Percentiles rank a stretch among this genome's conserved stretches.
Conservation (phyloP, 2,113 vertebrate species). For the Heterotilapia buettikoferi region DNA sequence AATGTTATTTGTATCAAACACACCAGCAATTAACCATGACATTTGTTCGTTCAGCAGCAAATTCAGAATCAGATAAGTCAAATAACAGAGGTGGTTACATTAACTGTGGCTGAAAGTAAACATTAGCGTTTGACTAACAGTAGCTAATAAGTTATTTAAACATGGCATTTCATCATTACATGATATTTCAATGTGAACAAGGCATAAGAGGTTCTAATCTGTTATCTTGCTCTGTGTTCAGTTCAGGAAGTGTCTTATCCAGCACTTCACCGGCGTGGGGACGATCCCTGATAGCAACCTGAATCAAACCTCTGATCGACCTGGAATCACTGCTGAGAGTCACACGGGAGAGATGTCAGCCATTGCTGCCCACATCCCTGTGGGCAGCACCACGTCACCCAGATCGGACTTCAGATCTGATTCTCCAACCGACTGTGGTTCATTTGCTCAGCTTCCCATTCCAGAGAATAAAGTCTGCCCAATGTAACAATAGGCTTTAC, state of each 20-base stretch:
- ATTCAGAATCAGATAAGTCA: not conserved
- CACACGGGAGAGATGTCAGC: constrained; percentile 73
- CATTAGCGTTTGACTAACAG: not conserved
- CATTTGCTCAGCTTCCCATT: constrained; percentile 62
- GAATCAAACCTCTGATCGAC: constrained; percentile 68
- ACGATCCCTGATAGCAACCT: constrained; percentile 46
- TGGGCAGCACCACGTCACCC: constrained; percentile 13
- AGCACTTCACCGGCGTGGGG: constrained; percentile 70
- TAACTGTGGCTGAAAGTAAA: not conserved
- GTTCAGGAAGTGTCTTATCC: constrained; percentile 83
- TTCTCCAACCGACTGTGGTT: constrained; percentile 53
- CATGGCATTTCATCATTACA: not conserved
- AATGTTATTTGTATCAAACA: not conserved
- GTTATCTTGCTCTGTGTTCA: constrained; percentile 39
- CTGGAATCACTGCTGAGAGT: constrained; percentile 54
- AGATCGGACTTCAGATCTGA: constrained; percentile 41
- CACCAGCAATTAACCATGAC: too few relatives aligned
- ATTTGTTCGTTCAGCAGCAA: not conserved
- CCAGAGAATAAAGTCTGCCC: constrained; percentile 77
- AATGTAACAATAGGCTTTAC: constrained; percentile 32
- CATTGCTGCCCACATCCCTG: constrained; percentile 57
- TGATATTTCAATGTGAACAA: not conserved
- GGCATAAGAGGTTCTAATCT: not conserved
- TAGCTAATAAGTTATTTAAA: not conserved
- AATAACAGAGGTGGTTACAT: not conserved